These are phyloP conservation scores for Pampus argenteus DNA, from an alignment of 2,797 vertebrate genomes.

Conservation along the genomic window DNA sequence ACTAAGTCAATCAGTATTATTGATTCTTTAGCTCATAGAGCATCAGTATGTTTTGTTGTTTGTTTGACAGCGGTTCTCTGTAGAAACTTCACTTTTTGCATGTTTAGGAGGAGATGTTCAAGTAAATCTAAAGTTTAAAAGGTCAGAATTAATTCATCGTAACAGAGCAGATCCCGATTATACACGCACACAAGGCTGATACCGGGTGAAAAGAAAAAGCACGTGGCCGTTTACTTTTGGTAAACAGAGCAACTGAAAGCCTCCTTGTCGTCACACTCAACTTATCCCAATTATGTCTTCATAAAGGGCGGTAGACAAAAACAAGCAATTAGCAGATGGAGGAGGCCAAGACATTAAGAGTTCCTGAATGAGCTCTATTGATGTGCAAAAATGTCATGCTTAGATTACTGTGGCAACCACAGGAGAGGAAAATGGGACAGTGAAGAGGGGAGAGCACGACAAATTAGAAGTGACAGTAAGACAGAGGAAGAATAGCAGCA, in stretches of 20 bases:
- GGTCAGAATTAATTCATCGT: slow-evolving; percentile 43
- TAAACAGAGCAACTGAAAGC: slow-evolving; percentile 75
- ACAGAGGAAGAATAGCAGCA: slow-evolving; percentile 52
- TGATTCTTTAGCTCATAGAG: slow-evolving; percentile 12
- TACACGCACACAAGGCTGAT: slow-evolving; percentile 43
- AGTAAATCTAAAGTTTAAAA: slow-evolving; percentile 38
- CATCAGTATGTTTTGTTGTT: slow-evolving; percentile 3
- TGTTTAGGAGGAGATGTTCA: slow-evolving; percentile 20
- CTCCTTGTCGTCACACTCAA: slow-evolving; percentile 76
- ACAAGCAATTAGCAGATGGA: slow-evolving; percentile 84
- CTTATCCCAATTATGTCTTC: slow-evolving; percentile 74
- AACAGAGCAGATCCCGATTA: slow-evolving; percentile 58
- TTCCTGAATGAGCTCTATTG: slow-evolving; percentile 79
- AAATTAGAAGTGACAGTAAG: slow-evolving; percentile 76
- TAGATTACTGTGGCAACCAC: slow-evolving; percentile 72
- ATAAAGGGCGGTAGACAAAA: slow-evolving; percentile 79
- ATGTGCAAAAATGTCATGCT: slow-evolving; percentile 80
- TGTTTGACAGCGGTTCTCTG: neutral
- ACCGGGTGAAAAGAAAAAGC: slow-evolving; percentile 54
- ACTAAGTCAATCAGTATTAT: slow-evolving; percentile 2
- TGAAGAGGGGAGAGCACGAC: slow-evolving; percentile 49
- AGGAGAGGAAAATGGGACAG: slow-evolving; percentile 62
- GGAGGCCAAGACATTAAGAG: slow-evolving; percentile 66
- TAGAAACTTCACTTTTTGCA: slow-evolving; percentile 3
- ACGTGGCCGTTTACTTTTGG: slow-evolving; percentile 58